These are phyloP conservation scores for Masticophis lateralis DNA, from an alignment of 2,797 vertebrate genomes.

Conservation along the genomic window DNA sequence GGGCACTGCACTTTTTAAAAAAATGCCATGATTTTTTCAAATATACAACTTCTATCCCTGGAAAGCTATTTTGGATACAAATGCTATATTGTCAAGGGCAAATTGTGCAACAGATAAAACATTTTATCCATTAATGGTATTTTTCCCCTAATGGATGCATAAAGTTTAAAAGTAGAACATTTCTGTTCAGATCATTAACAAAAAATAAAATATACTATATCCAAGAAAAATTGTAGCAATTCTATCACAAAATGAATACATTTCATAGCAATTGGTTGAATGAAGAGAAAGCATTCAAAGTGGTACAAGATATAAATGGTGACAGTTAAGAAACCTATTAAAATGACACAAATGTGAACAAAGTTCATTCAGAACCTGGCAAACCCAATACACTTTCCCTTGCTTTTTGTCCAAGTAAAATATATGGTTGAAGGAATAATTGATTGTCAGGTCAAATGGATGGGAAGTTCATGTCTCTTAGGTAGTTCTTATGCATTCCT, in stretches of 20 bases:
- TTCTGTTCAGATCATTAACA: neutral
- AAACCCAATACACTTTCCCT: neutral
- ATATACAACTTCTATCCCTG: conserved; percentile 50
- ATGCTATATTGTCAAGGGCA: conserved; percentile 57
- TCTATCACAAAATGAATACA: neutral
- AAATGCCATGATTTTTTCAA: conserved; percentile 61
- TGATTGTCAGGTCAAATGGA: neutral
- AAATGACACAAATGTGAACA: neutral
- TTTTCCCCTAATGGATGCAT: conserved; percentile 34
- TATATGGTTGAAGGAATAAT: neutral
- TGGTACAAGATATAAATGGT: neutral
- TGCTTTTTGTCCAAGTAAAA: neutral
- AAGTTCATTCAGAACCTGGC: neutral
- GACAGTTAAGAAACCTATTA: neutral
- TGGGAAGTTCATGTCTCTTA: neutral
- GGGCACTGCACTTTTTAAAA: neutral
- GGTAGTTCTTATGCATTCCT: neutral
- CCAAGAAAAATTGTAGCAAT: neutral
- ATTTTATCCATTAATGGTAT: conserved; percentile 28
- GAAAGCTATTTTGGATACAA: conserved; percentile 53
- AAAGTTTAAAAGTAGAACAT: conserved; percentile 33
- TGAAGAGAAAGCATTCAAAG: neutral
- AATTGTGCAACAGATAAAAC: conserved; percentile 31
- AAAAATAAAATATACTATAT: neutral
- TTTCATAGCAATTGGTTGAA: neutral